Evolutionary conservation across 2,113 vertebrate genomes (phyloP), one percentile per base, ranked within the genome.

Genomic region (Protomyctophum bolini): DNA sequence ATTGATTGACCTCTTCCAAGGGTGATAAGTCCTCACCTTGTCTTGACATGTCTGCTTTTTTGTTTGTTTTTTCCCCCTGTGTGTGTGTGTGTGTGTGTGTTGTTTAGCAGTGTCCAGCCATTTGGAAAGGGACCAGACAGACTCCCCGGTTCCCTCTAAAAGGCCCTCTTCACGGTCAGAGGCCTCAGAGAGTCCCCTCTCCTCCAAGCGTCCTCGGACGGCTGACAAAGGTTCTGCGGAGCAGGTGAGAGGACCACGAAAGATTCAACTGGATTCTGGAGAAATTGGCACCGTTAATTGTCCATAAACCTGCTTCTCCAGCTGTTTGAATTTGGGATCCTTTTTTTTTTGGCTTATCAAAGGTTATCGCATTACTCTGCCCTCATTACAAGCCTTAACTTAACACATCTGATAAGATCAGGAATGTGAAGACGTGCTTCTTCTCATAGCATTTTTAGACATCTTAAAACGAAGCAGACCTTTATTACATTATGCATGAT

Each of bases 191-290:
- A 95, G 93, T 0, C 92, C 94, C 52, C 91, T 96, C 58, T 91
- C 96, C 84, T 95, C 94, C 0, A 98, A 98, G 85, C 94, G 96
- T 91, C 94, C 96, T 45, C 95, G 94, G 92, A 93, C 95, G 58
- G 88, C 94, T 0, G 98, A 98, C 81, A 97, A 98, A 91, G 91
- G 92, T 79, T 92, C 94, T 82, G 79, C 83, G 0, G 98, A 99
- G 87, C 98, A 99, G 98, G 98, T 99, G 88, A 94, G 95, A 21
- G 55, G 12, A 15, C 58, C 62, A 51, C 10, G 69, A 66, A 55
- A 49, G 54, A 33, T 33, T 33, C 33, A 2, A 70, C 14, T 50
- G 14, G 50, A 29, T 67, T 70, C 33, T 70, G 15, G 61, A n/a
- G 54, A 67, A 21, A 73, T 9, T 9, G 10, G 77, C 60, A 64